phyloP scores from a whole-genome alignment of 2,113 vertebrate genomes.

The Mellivora capensis region DNA sequence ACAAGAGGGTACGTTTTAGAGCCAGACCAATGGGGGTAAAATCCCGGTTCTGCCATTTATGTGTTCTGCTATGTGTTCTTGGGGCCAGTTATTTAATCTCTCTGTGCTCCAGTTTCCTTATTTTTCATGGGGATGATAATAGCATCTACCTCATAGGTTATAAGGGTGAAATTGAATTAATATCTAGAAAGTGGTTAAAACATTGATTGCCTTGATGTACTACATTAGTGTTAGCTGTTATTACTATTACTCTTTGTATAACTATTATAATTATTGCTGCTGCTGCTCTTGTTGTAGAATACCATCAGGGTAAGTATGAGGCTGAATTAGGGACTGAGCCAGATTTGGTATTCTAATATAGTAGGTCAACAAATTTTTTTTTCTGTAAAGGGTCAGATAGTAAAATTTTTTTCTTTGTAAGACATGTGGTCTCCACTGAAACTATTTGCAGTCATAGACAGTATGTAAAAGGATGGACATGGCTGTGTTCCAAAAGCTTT shows the following conservation, averaged over 20 bases:
- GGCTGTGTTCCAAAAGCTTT: background rate
- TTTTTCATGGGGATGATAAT: background rate
- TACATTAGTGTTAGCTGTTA: background rate
- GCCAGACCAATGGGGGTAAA: background rate
- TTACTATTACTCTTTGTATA: background rate
- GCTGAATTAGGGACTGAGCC: background rate
- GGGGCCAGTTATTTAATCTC: background rate
- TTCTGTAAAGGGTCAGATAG: background rate
- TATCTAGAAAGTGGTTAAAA: background rate
- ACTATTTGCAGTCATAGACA: background rate
- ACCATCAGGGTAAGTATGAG: background rate
- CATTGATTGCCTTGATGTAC: background rate
- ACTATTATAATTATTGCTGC: background rate
- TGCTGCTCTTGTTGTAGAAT: background rate
- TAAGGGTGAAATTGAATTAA: conserved; percentile 9
- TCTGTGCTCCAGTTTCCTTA: background rate
- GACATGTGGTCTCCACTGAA: background rate
- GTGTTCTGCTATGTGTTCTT: background rate
- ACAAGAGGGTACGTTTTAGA: background rate
- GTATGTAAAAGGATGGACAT: background rate
- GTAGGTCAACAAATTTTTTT: background rate
- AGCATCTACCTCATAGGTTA: background rate
- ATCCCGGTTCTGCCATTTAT: background rate
- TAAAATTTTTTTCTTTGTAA: background rate
- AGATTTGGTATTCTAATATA: background rate